These are phyloP conservation scores for Axinella damicornis DNA, from an alignment of 37 sponge, comb jelly and placozoan genomes.

Conservation along the genomic window DNA sequence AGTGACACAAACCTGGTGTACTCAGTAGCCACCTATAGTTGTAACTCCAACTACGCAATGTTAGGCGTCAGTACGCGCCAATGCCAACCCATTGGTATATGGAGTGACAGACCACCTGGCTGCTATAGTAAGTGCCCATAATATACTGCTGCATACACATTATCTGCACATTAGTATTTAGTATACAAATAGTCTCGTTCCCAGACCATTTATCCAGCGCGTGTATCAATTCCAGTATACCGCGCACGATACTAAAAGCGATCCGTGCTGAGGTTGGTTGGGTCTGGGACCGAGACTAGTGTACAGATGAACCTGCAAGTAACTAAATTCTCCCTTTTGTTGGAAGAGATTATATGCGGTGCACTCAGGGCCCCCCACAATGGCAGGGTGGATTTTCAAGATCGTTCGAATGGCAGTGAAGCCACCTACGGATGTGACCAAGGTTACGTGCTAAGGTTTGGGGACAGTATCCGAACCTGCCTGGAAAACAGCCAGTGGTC, in stretches of 20 bases:
- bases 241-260: too few relatives aligned
- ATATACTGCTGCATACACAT: too few relatives aligned
- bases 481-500: constrained; percentile 22
- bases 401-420: constrained; percentile 19
- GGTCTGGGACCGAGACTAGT: too few relatives aligned
- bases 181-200: too few relatives aligned
- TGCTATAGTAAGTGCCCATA: constrained; percentile 29
- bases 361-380: constrained; percentile 20
- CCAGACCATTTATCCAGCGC: too few relatives aligned
- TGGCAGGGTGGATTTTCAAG: constrained; percentile 3
- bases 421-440: constrained; percentile 12
- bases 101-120: constrained; percentile 46
- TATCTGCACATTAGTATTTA: too few relatives aligned
- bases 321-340: not conserved
- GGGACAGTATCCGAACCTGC: constrained; percentile 24
- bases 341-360: constrained; percentile 27
- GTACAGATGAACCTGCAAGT: too few relatives aligned
- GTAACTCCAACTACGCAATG: constrained; percentile 40
- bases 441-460: constrained; percentile 1
- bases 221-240: too few relatives aligned
- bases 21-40: constrained; percentile 53
- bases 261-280: too few relatives aligned
- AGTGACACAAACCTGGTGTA: not conserved
- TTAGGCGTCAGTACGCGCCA: constrained; percentile 26
- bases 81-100: constrained; percentile 45